A percentile compares a stretch with the other conserved stretches of the same genome.
Evolutionary conservation across 2,797 vertebrate genomes (phyloP).

Genomic region (Limosa lapponica): DNA sequence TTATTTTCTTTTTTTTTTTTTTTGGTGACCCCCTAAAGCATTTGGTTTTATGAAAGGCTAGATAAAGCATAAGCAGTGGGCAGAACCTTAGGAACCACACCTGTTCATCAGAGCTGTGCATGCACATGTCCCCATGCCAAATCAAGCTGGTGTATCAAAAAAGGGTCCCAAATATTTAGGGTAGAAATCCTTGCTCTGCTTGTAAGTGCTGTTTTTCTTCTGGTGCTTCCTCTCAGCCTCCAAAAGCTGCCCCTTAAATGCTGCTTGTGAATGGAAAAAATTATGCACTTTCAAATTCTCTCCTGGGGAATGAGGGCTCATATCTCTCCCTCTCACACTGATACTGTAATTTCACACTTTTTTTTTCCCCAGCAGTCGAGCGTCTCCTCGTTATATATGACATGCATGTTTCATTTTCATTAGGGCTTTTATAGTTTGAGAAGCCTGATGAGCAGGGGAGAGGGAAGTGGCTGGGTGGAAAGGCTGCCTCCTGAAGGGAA

Average conservation of each 20-base stretch:
- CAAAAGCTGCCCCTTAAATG: neutral
- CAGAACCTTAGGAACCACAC: neutral
- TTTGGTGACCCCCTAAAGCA: neutral
- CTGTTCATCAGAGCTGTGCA: neutral
- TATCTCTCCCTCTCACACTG: constrained; percentile 24
- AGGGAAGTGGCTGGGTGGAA: neutral
- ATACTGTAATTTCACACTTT: constrained; percentile 51
- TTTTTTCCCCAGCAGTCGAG: neutral
- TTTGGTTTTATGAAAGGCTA: constrained; percentile 1
- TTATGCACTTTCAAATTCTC: constrained; percentile 20
- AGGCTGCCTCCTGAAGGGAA: neutral
- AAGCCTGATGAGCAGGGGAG: neutral
- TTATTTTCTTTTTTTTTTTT: neutral
- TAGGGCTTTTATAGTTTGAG: constrained; percentile 7
- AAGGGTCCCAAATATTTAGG: neutral
- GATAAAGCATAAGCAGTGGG: neutral
- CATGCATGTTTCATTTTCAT: constrained; percentile 31
- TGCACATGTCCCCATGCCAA: neutral
- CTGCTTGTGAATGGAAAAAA: neutral
- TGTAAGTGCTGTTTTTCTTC: neutral
- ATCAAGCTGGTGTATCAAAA: neutral
- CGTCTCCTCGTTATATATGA: neutral
- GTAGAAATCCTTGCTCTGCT: neutral
- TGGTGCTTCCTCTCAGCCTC: neutral
- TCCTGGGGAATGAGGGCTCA: constrained; percentile 6